These are phyloP conservation scores for Mustela erminea DNA, from an alignment of 2,797 vertebrate species.

Conservation along the genomic window DNA sequence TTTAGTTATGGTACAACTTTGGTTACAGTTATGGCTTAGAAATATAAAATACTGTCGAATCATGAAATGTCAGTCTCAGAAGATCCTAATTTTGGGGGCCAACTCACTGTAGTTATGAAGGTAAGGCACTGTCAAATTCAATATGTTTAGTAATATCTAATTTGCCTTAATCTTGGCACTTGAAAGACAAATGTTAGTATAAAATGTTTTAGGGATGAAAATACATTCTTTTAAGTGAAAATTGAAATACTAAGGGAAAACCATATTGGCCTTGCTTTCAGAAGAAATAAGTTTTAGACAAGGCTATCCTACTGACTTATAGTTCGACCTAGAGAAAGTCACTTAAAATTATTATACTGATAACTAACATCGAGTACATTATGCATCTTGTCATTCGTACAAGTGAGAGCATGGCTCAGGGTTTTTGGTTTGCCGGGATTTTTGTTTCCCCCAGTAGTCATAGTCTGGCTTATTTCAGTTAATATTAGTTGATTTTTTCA, in stretches of 20 bases:
- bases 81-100: background rate
- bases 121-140: conserved; percentile 29
- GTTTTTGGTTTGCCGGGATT: conserved; percentile 19
- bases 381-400: conserved; percentile 34
- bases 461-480: conserved; percentile 7
- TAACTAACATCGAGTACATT: background rate
- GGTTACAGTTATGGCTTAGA: conserved; percentile 48
- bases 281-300: conserved; percentile 17
- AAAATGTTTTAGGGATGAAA: conserved; percentile 26
- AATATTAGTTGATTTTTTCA: conserved; percentile 8
- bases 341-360: conserved; percentile 53
- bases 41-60: conserved; percentile 41
- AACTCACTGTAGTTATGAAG: conserved; percentile 39
- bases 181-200: conserved; percentile 41
- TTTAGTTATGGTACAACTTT: conserved; percentile 58
- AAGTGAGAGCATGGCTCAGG: conserved; percentile 15
- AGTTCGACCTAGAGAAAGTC: conserved; percentile 51
- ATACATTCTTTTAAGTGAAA: conserved; percentile 44
- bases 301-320: background rate
- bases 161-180: conserved; percentile 47
- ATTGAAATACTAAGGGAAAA: background rate
- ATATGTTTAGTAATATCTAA: conserved; percentile 40
- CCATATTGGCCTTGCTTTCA: conserved; percentile 29
- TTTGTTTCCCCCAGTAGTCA: background rate
- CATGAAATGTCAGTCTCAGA: conserved; percentile 43